Evolutionary conservation across 2,113 vertebrate species (phyloP).

Genomic region (Apodemus sylvaticus): DNA sequence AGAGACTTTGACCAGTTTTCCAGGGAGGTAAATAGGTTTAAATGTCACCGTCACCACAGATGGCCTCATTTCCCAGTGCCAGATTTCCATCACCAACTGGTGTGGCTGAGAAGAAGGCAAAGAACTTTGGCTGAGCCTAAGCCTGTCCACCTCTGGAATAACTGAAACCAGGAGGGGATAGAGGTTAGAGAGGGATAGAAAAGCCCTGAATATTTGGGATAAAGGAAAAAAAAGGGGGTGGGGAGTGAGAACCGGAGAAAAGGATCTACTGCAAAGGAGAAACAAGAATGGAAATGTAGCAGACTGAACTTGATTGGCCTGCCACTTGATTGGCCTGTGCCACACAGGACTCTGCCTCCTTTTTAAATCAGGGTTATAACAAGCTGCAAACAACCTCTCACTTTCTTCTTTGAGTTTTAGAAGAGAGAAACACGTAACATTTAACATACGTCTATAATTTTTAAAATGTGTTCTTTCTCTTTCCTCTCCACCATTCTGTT

Average conservation of each 20-base stretch:
- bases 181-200: not conserved
- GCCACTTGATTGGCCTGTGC: not conserved
- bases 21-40: slow-evolving; percentile 69
- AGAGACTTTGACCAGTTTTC: slow-evolving; percentile 50
- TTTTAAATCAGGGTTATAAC: not conserved
- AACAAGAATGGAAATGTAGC: not conserved
- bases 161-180: not conserved
- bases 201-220: not conserved
- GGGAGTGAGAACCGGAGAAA: not conserved
- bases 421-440: not conserved
- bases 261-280: not conserved
- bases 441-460: not conserved
- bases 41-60: slow-evolving; percentile 63
- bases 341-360: not conserved
- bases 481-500: not conserved
- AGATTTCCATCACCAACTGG: slow-evolving; percentile 70
- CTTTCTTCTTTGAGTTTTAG: slow-evolving; percentile 50
- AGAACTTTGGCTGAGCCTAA: slow-evolving; percentile 56
- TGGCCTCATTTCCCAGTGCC: slow-evolving; percentile 45
- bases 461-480: slow-evolving; percentile 63
- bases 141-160: slow-evolving; percentile 30
- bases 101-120: not conserved
- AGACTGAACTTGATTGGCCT: not conserved
- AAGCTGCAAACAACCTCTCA: slow-evolving; percentile 57
- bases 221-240: too few species aligned